A percentile compares a stretch with the other conserved stretches of the same genome.
Evolutionary conservation across 2,113 vertebrate genomes (phyloP).

Genomic region (Xyliphius kryptos): DNA sequence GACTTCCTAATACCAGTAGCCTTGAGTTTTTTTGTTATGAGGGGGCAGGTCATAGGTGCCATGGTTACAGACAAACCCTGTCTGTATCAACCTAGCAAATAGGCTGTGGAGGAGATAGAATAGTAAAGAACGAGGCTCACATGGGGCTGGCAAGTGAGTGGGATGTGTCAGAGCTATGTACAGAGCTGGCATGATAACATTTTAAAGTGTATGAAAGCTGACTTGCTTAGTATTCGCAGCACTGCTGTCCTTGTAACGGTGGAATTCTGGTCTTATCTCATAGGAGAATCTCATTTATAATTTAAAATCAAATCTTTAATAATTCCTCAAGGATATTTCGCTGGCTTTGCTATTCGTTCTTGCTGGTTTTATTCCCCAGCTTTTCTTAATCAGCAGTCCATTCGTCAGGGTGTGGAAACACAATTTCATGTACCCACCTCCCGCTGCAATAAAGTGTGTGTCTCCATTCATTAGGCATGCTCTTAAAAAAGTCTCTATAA

Average conservation of each 20-base stretch:
- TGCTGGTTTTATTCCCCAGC: constrained; percentile 30
- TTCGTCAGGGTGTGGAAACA: constrained; percentile 18
- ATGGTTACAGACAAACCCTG: constrained; percentile 29
- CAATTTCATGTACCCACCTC: constrained; percentile 4
- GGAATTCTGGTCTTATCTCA: constrained; percentile 56
- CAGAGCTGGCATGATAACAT: constrained; percentile 35
- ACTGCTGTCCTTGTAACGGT: constrained; percentile 51
- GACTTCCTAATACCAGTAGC: constrained; percentile 40
- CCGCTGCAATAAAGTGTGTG: neutral
- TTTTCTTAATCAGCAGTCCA: constrained; percentile 27
- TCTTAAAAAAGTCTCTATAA: neutral
- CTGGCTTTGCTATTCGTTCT: constrained; percentile 24
- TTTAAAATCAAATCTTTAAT: constrained; percentile 56
- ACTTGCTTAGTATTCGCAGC: constrained; percentile 56
- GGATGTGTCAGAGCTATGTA: neutral
- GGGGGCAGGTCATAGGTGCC: constrained; percentile 12
- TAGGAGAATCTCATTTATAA: constrained; percentile 62
- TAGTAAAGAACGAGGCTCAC: neutral
- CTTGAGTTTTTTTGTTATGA: constrained; percentile 20
- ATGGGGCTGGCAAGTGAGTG: neutral
- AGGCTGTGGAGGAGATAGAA: constrained; percentile 11
- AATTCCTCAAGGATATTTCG: constrained; percentile 50
- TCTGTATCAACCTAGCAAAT: constrained; percentile 29
- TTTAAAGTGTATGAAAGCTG: constrained; percentile 44
- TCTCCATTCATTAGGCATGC: neutral